Evolutionary conservation across 2,113 vertebrate species (phyloP), one percentile per base, ranked within the genome.

Genomic region (Cettia cetti): DNA sequence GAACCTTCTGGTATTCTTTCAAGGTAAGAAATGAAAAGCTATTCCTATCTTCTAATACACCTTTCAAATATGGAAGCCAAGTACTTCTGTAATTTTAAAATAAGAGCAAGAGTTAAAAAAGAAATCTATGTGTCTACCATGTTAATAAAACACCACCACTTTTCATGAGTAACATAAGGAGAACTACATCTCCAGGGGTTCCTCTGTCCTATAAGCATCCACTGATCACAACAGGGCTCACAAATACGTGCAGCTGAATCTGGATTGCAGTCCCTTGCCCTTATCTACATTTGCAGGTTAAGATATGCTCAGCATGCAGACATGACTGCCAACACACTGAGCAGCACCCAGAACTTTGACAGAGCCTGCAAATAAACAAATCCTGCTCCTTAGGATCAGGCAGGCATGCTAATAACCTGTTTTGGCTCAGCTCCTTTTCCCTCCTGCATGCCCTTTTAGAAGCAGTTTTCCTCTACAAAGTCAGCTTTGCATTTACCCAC

Each of bases 391-490:
- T 49, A 66, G 54, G 68, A 91, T 80, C 44, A 47, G 65, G 65
- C 40, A 85, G 71, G 75, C 44, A 14, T n/a, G 65, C 57, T 75
- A 68, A 87, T 57, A 70, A 76, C 44, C 37, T 57, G 4, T 53
- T 74, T 20, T 70, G 49, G 86, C 57, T 70, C 59, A 66, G 71
- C 37, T 24, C 65, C 59, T 60, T 44, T 50, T 68, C 56, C 57
- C 69, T 75, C 53, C 86, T 65, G 21, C 37, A 81, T 40, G 81
- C 56, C 86, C 79, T 92, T 82, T 86, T 83, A 90, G 39, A 14
- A 94, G 50, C 54, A 92, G 61, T 78, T 89, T 79, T 86, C 76
- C 71, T 76, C 91, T 56, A 37, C n/a, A 79, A n/a, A n/a, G 91
- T 7, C 76, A 72, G 53, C 78, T 76, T 35, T 63, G 79, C 65